Conservation (phyloP, 2,113 vertebrate species). For the Bettongia penicillata region DNA sequence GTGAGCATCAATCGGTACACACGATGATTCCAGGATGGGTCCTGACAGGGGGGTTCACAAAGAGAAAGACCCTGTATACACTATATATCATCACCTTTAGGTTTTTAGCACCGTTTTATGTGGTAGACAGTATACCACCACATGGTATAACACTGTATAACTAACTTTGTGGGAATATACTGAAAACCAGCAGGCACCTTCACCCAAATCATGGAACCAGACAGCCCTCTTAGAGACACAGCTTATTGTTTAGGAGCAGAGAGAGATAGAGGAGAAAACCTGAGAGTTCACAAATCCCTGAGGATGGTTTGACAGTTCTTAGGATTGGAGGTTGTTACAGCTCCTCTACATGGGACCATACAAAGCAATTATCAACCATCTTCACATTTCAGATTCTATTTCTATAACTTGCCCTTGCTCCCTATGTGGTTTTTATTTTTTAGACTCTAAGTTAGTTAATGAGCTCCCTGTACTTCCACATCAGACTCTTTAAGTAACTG, state of each 20-base stretch:
- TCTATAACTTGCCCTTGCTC: background rate
- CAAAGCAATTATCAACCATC: background rate
- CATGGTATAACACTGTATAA: background rate
- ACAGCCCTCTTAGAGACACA: background rate
- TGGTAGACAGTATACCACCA: background rate
- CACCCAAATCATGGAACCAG: background rate
- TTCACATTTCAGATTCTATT: background rate
- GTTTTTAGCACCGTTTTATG: background rate
- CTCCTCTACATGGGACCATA: background rate
- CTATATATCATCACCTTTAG: background rate
- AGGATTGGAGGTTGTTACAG: background rate
- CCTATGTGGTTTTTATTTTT: background rate
- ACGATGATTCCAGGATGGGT: constrained; percentile 95
- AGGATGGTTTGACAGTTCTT: background rate
- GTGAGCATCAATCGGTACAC: constrained; percentile 92
- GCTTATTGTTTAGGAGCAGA: background rate
- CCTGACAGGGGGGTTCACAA: constrained; percentile 80
- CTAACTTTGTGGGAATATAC: background rate
- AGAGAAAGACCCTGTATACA: background rate
- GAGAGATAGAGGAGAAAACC: background rate
- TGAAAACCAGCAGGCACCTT: background rate
- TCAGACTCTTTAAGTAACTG: background rate
- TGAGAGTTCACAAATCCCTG: background rate
- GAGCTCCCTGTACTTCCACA: background rate
- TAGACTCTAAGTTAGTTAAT: background rate